These are phyloP conservation scores for Ridgeia piscesae DNA, from an alignment of 1,140 invertebrate species.

Conservation along the genomic window DNA sequence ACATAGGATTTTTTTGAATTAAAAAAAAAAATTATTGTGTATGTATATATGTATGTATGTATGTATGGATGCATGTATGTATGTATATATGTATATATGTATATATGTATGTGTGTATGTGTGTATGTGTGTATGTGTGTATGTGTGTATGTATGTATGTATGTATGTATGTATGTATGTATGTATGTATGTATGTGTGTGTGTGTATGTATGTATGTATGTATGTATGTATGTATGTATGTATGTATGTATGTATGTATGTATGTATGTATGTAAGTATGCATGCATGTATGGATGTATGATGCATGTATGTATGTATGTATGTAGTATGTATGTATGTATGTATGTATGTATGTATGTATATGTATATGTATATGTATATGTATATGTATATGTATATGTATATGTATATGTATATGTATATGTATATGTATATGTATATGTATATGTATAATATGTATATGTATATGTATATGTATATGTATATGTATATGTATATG, in stretches of 20 bases:
- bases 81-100: neutral
- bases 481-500: too few relatives aligned
- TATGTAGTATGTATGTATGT: neutral
- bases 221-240: neutral
- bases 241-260: neutral
- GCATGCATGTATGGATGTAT: neutral
- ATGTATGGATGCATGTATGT: neutral
- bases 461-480: too few relatives aligned
- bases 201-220: neutral
- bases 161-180: too few relatives aligned
- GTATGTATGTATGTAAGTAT: too few relatives aligned
- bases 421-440: too few relatives aligned
- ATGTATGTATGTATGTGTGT: neutral
- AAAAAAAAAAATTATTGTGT: too few relatives aligned
- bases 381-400: neutral
- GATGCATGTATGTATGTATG: neutral
- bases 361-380: neutral
- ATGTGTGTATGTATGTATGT: too few relatives aligned
- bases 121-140: neutral
- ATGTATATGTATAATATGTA: too few relatives aligned
- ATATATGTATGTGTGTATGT: too few relatives aligned
- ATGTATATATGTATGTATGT: neutral
- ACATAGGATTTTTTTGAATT: too few relatives aligned
- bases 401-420: too few relatives aligned
- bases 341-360: too few relatives aligned